These are phyloP conservation scores for Hycleus cichorii DNA, from an alignment of 1,140 invertebrate genomes.

Conservation along the genomic window DNA sequence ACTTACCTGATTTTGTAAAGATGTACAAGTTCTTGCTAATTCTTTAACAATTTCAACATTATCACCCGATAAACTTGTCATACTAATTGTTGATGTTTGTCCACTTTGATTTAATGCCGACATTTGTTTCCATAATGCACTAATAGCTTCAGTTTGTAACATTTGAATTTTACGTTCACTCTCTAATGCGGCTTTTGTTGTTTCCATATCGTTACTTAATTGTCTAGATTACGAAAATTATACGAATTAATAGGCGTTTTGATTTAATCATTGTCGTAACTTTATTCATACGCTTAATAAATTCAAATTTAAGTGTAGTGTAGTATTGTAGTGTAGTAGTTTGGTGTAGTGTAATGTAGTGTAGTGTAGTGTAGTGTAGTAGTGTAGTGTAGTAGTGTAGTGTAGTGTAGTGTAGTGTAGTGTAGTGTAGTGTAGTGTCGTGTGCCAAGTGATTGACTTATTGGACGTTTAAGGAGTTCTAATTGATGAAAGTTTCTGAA, in stretches of 20 bases:
- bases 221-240: constrained; percentile 48
- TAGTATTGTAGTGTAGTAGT: too few species aligned
- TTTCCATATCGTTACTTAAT: constrained; percentile 70
- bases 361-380: too few species aligned
- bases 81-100: constrained; percentile 15
- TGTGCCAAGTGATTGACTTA: too few species aligned
- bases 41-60: constrained; percentile 41
- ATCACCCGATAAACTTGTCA: constrained; percentile 25
- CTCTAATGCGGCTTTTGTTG: constrained; percentile 71
- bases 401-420: too few species aligned
- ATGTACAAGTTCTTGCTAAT: constrained; percentile 44
- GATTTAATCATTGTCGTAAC: too few species aligned
- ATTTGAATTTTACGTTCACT: constrained; percentile 79
- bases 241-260: background rate
- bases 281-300: background rate
- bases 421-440: too few species aligned
- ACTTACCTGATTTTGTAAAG: constrained; percentile 43
- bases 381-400: too few species aligned
- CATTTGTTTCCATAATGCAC: constrained; percentile 84
- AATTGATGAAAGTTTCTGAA: too few species aligned
- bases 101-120: constrained; percentile 51
- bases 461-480: too few species aligned
- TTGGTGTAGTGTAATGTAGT: too few species aligned
- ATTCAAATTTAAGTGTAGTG: too few species aligned
- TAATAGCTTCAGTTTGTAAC: constrained; percentile 84